Base-by-base conservation (phyloP, 1,140 invertebrate genomes). In the Platyscapa corneri region DNA sequence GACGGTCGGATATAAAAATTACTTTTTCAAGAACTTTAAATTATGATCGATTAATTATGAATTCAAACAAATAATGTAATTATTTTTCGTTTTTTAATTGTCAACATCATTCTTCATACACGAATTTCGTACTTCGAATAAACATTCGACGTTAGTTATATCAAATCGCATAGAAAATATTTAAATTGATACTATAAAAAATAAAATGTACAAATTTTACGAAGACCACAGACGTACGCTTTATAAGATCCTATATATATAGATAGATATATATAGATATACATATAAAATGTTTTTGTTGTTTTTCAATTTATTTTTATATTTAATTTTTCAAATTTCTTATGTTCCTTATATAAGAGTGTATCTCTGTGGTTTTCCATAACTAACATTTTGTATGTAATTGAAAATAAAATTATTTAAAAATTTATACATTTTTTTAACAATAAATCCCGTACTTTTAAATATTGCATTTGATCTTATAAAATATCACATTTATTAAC, bases 291-390 rank as follows among this genome's bases (percentile, higher is more conserved):
- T 42, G 32, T 67, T 80, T 72, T 85, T 85, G 49, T 75, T 79
- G 49, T 80, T 85, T 85, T 82, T 85, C 72, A 79, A 82, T 76
- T 81, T 85, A 85, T 82, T 85, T 85, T 85, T 76, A 85, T 82
- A 85, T 82, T 85, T 77, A 60, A 76, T 85, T 81, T 84, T 85
- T 85, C 46, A 60, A 75, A 82, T 60, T 72, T 3, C 46, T 64
- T 80, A 60, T 49, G 30, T 53, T 72, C 34, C 42, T 53, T 75
- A 30, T 37, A 39, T 20, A 27, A 67, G 74, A 82, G 42, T 37
- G 79, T 82, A 78, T 75, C 42, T 86, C 84, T 86, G 76, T 82
- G 56, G 84, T 86, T 86, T 86, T 86, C 60, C n/a, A 53, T 77
- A 65, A 82, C 70, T 67, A 82, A 86, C 72, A 86, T 82, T 82